Base-by-base conservation (phyloP, 2,113 vertebrate genomes). In the Boleophthalmus pectinirostris region DNA sequence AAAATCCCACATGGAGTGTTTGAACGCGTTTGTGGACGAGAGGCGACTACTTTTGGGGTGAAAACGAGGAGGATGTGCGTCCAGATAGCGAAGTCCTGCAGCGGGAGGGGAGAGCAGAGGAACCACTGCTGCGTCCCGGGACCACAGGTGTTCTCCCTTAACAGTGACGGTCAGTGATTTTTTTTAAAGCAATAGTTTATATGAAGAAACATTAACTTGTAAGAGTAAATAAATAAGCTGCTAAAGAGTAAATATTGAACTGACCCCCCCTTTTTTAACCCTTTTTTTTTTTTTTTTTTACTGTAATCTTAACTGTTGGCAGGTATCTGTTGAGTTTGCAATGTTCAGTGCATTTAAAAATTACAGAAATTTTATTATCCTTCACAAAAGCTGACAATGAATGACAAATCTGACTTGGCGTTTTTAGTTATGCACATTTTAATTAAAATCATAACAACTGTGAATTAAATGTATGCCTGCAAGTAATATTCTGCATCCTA, bases 101-200 rank as follows among this genome's bases (percentile, higher is more conserved):
- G 82, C 81, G 73, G 86, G 72, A 82, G 79, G 64, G 79, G 82
- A 78, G 84, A 78, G 81, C 76, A 33, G 73, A 73, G 69, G 72
- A 76, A 53, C 13, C 56, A 66, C 53, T 69, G 69, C 66, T 77
- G 61, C 33, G 61, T 25, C 65, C 76, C 7, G 84, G 79, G 79
- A 90, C 89, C 68, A 90, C 82, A 91, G 86, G 86, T 90, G 87
- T 81, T 82, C 64, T 63, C 1, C 14, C 23, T 76, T 10, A 82
- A 83, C 85, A 90, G 24, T 61, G 58, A 61, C 58, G 89, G 89
- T 87, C 64, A 13, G 69, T 7, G 0, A 33, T 47, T 18, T 5
- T 3, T 3, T 63, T 35, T 21, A 56, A n/a, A 13, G 9, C 54
- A 51, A 5, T 51, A 51, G 10, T 43, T 8, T 10, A 43, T 11